Conservation (phyloP, 2,888 invertebrate genomes). For the Augiades crinisus region DNA sequence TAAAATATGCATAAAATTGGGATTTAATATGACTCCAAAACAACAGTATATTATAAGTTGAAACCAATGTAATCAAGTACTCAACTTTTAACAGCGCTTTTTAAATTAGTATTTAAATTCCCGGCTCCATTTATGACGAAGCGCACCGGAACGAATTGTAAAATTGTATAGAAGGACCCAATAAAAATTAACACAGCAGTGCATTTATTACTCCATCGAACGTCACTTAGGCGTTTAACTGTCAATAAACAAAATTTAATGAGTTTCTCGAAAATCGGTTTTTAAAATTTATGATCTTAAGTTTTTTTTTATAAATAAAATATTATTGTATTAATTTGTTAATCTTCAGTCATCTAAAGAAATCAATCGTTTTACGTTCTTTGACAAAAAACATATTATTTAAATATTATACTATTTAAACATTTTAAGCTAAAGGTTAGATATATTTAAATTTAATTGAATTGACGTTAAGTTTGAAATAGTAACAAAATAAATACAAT, state of each 20-base stretch:
- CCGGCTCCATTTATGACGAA: constrained; percentile 7
- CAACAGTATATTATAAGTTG: not conserved
- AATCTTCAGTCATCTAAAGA: too few species aligned
- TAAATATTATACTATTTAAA: too few species aligned
- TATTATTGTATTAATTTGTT: too few species aligned
- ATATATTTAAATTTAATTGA: too few species aligned
- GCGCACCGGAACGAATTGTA: constrained; percentile 34
- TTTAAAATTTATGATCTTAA: constrained; percentile 45
- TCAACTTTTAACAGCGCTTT: constrained; percentile 5
- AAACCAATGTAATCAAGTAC: not conserved
- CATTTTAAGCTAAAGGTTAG: too few species aligned
- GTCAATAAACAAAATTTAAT: constrained; percentile 54
- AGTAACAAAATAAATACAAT: not conserved
- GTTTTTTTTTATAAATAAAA: too few species aligned
- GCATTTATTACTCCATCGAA: constrained; percentile 39
- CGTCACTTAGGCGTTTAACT: constrained; percentile 52
- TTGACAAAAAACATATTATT: too few species aligned
- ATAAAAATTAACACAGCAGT: constrained; percentile 36
- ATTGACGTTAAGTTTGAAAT: too few species aligned
- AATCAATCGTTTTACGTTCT: too few species aligned
- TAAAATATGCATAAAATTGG: not conserved
- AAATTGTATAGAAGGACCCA: constrained; percentile 31
- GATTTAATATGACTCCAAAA: not conserved
- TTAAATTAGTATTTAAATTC: constrained; percentile 17
- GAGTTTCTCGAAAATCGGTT: constrained; percentile 35